phyloP scores from a whole-genome alignment of 2,888 invertebrate species.

The Aleiodes alternator region DNA sequence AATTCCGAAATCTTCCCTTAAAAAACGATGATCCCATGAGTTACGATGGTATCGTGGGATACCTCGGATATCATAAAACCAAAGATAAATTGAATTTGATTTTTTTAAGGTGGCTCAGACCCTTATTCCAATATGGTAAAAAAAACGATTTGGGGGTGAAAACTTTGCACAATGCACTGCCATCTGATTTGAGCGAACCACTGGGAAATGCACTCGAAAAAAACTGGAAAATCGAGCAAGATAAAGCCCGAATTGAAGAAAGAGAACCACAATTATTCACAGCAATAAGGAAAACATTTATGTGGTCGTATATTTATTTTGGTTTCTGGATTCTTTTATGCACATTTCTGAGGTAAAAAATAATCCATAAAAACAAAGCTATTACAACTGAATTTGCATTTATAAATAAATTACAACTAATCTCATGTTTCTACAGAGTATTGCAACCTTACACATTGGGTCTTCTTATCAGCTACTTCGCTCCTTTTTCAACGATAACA shows the following conservation, averaged over 20 bases:
- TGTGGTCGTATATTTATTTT: constrained; percentile 79
- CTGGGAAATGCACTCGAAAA: constrained; percentile 82
- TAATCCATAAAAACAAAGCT: constrained; percentile 1
- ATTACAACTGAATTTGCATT: not conserved
- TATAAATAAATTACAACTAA: not conserved
- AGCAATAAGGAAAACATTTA: constrained; percentile 80
- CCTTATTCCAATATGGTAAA: constrained; percentile 81
- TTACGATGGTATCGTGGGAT: too few species aligned
- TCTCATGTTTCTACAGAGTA: constrained; percentile 76
- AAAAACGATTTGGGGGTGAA: constrained; percentile 80
- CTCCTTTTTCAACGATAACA: constrained; percentile 76
- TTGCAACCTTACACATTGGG: constrained; percentile 80
- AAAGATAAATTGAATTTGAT: not conserved
- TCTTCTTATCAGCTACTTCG: constrained; percentile 81
- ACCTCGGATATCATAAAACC: too few species aligned
- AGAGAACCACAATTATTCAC: constrained; percentile 79
- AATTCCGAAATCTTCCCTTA: too few species aligned
- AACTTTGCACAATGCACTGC: constrained; percentile 81
- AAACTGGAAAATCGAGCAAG: constrained; percentile 80
- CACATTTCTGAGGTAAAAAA: constrained; percentile 77
- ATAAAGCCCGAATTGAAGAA: constrained; percentile 75
- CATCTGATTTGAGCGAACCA: constrained; percentile 80
- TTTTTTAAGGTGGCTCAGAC: constrained; percentile 81
- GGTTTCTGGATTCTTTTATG: constrained; percentile 79
- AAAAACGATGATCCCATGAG: too few species aligned